Conservation (phyloP, 2,113 vertebrate genomes). For the Hippocampus guttulatus region DNA sequence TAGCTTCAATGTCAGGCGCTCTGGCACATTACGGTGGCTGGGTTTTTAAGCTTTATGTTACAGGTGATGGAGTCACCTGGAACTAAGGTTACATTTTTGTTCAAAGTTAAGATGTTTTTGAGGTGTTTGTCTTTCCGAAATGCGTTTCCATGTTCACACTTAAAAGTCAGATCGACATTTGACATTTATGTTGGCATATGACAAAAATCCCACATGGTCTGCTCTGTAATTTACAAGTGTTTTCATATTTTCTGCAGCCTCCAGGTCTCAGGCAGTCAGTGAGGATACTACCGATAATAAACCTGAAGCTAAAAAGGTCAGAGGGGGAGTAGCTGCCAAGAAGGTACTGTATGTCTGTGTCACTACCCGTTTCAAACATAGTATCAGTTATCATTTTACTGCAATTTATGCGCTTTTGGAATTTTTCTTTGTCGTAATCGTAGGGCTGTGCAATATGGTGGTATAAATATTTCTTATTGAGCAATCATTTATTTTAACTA, state of each 20-base stretch:
- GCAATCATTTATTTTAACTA: too few relatives aligned
- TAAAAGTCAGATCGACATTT: too few relatives aligned
- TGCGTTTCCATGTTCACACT: not conserved
- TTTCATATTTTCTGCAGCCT: conserved; percentile 39
- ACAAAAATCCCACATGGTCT: too few relatives aligned
- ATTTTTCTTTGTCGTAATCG: not conserved
- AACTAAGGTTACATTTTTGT: too few relatives aligned
- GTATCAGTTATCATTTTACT: not conserved
- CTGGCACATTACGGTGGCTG: too few relatives aligned
- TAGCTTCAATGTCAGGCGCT: too few relatives aligned
- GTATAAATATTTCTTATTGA: too few relatives aligned
- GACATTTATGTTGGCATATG: too few relatives aligned
- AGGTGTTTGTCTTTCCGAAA: not conserved
- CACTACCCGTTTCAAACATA: not conserved
- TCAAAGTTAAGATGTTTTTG: not conserved
- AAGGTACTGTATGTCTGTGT: conserved; percentile 73
- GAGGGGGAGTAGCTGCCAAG: conserved; percentile 77
- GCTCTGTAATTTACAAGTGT: not conserved
- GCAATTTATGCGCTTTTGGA: not conserved
- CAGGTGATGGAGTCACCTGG: too few relatives aligned
- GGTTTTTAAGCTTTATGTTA: too few relatives aligned
- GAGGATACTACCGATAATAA: conserved; percentile 83
- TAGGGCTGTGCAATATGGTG: too few relatives aligned
- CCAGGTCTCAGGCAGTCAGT: conserved; percentile 45
- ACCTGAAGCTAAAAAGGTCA: conserved; percentile 82